Conservation (phyloP, 2,888 invertebrate species). For the Hirtodrosophila cameraria region DNA sequence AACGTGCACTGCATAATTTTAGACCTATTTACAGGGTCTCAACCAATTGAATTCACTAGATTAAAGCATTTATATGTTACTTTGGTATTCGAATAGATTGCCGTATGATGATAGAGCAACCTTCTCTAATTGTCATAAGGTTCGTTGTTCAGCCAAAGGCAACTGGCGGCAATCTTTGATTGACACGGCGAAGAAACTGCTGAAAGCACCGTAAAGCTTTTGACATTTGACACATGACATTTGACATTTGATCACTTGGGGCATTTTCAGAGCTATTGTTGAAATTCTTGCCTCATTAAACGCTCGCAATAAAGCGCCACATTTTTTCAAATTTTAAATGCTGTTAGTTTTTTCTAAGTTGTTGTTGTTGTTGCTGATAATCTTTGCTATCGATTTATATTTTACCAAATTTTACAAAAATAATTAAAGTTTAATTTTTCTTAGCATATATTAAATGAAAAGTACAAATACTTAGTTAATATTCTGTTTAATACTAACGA, state of each 20-base stretch:
- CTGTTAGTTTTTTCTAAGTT: conserved; percentile 13
- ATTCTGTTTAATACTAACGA: too few relatives aligned
- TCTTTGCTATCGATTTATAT: conserved; percentile 9
- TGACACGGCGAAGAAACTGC: conserved; percentile 44
- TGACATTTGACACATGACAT: conserved; percentile 44
- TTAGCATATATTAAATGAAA: too few relatives aligned
- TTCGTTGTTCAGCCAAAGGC: conserved; percentile 30
- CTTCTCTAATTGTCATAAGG: conserved; percentile 33
- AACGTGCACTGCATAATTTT: too few relatives aligned
- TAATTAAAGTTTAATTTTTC: too few relatives aligned
- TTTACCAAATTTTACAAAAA: too few relatives aligned
- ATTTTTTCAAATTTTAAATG: conserved; percentile 67
- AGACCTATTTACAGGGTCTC: conserved; percentile 18
- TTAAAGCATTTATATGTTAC: too few relatives aligned
- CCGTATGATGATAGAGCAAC: conserved; percentile 17
- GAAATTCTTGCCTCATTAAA: conserved; percentile 76
- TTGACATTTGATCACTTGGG: conserved; percentile 44
- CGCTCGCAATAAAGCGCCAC: conserved; percentile 76
- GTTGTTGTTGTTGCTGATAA: conserved; percentile 8
- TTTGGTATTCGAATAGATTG: background rate
- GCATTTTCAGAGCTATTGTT: conserved; percentile 14
- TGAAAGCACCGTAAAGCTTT: conserved; percentile 71
- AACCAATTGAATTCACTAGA: too few relatives aligned
- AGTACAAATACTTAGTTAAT: too few relatives aligned
- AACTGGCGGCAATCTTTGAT: conserved; percentile 32